A percentile compares a stretch with the other conserved stretches of the same genome.
These are phyloP conservation scores for Grus americana DNA, from an alignment of 2,113 vertebrate genomes.

Conservation along the genomic window DNA sequence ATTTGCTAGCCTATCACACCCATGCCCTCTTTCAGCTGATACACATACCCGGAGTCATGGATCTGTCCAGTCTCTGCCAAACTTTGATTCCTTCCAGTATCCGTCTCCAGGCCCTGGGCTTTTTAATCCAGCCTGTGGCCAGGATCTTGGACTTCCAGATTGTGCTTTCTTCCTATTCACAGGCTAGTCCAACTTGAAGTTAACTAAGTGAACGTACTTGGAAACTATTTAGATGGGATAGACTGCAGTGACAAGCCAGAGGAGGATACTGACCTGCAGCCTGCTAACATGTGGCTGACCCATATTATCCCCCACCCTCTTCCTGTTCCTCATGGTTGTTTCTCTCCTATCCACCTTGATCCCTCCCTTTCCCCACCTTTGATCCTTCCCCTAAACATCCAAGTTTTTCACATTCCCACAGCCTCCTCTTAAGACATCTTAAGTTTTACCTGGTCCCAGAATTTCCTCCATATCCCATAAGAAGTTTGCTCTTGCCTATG, in stretches of 20 bases:
- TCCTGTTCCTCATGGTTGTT: not conserved
- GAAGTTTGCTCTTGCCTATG: not conserved
- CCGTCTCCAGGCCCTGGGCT: not conserved
- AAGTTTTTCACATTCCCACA: not conserved
- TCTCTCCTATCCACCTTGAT: not conserved
- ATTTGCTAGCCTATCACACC: not conserved
- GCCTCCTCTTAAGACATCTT: not conserved
- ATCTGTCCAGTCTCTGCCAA: not conserved
- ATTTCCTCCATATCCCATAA: not conserved
- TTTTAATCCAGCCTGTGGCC: not conserved
- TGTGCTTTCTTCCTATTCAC: not conserved
- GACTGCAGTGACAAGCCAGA: not conserved
- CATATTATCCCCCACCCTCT: not conserved
- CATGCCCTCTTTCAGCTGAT: rapidly evolving
- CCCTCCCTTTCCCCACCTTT: not conserved
- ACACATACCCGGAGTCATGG: not conserved
- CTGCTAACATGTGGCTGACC: not conserved
- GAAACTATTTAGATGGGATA: not conserved
- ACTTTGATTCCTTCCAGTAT: not conserved
- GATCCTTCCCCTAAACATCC: not conserved
- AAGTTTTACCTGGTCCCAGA: not conserved
- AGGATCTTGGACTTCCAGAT: not conserved
- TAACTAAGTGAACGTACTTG: not conserved
- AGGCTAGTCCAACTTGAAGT: not conserved
- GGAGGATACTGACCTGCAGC: not conserved